Base-by-base conservation (phyloP, 2,797 vertebrate genomes). In the Danio kyathit region DNA sequence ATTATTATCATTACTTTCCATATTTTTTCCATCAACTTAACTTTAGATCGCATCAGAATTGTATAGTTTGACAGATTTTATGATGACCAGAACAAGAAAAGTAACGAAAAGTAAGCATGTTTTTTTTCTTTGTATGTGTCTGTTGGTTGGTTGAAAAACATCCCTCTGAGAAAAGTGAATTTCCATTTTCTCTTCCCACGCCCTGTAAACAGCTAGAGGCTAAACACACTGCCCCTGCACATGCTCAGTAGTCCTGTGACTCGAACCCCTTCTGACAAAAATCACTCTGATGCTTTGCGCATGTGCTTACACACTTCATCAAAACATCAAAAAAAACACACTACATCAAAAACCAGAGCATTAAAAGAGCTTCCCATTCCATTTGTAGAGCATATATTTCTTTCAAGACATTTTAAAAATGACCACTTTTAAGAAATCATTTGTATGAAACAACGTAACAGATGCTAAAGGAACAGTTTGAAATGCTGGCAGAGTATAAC, bases 101-200 rank as follows among this genome's bases (percentile, higher is more conserved):
- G 49, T 19, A n/a, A n/a, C n/a, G n/a, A n/a, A n/a, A n/a, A 51
- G 43, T 9, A 17, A 19, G 73, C 38, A 7, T 29, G n/a, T 29
- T 29, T 29, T 29, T 29, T 1, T 29, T 1, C 29, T 1, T 29
- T 29, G 49, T 16, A 44, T 29, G 49, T 29, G 29, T 29, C 29
- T 29, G 51, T 38, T 56, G 40, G 51, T 38, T 56, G 40, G 21
- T 48, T 12, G 38, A 43, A 64, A 76, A 65, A 76, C 63, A 85
- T 41, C 38, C 41, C 57, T 44, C 16, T 75, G 71, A 83, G 73
- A 80, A 65, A 57, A 19, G 61, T 38, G 19, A 21, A 38, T 85
- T 83, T 59, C 64, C 73, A 76, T 77, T 43, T 77, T 63, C 29
- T 19, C 79, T 88, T 88, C 86, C 84, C 86, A 86, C 75, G 80